phyloP scores from a whole-genome alignment of 2,113 vertebrate species.

The Peucedramus taeniatus region DNA sequence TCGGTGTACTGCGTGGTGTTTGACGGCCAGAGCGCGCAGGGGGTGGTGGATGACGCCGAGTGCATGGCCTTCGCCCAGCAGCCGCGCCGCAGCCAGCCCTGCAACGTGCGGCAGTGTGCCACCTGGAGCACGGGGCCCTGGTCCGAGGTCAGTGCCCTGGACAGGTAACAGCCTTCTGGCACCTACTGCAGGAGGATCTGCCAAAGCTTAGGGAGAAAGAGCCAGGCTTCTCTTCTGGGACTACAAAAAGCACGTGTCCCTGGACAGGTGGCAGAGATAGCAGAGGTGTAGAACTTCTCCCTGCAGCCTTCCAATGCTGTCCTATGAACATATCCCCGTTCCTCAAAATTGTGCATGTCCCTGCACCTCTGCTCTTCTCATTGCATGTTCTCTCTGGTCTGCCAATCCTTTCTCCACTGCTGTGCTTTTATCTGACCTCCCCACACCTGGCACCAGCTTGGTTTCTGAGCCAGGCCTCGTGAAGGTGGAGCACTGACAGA shows the following conservation, averaged over 20 bases:
- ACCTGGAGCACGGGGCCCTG: constrained; percentile 76
- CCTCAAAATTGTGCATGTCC: not conserved
- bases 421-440: not conserved
- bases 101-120: constrained; percentile 80
- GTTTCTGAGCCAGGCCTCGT: not conserved
- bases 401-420: not conserved
- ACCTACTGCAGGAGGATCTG: not conserved
- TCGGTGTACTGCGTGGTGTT: constrained; percentile 82
- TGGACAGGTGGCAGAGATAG: not conserved
- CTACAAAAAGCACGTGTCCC: not conserved
- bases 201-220: not conserved
- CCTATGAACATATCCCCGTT: not conserved
- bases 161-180: not conserved
- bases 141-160: constrained; percentile 77
- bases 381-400: not conserved
- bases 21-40: constrained; percentile 68
- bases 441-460: not conserved
- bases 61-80: constrained; percentile 78
- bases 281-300: not conserved
- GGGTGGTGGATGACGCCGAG: constrained; percentile 70
- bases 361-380: not conserved
- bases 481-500: rapidly evolving
- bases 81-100: constrained; percentile 81
- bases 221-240: not conserved
- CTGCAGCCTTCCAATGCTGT: not conserved